Percentiles rank a stretch among this genome's conserved stretches.
Conservation (phyloP, 2,797 vertebrate species). For the Pantherophis alleghaniensis region DNA sequence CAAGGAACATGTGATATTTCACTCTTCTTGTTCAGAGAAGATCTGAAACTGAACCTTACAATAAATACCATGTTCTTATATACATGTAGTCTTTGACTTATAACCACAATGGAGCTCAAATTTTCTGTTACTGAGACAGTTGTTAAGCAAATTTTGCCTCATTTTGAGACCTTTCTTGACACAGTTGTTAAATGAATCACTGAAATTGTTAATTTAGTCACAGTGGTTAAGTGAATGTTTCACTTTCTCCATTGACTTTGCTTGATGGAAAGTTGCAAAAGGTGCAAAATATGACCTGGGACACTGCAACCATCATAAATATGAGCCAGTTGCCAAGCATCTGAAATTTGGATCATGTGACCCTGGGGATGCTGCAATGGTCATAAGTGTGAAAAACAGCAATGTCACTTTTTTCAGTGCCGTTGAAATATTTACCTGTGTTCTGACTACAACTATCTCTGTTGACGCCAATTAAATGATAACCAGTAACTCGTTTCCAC, state of each 20-base stretch:
- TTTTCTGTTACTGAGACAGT: not conserved
- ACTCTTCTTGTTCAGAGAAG: not conserved
- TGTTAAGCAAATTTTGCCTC: not conserved
- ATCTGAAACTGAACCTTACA: not conserved
- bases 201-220: not conserved
- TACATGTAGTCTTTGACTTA: not conserved
- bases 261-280: not conserved
- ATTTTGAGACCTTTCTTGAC: not conserved
- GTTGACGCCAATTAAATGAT: slow-evolving; percentile 69
- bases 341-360: not conserved
- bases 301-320: not conserved
- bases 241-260: not conserved
- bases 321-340: not conserved
- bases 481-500: slow-evolving; percentile 87
- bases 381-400: not conserved
- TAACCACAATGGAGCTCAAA: not conserved
- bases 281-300: not conserved
- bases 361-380: not conserved
- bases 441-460: slow-evolving; percentile 81
- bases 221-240: not conserved
- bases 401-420: not conserved
- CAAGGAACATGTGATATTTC: not conserved
- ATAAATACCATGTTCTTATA: not conserved
- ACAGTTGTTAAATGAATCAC: not conserved
- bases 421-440: slow-evolving; percentile 72